Base-by-base conservation (phyloP, 2,888 invertebrate species). In the Pristionchus entomophagus region DNA sequence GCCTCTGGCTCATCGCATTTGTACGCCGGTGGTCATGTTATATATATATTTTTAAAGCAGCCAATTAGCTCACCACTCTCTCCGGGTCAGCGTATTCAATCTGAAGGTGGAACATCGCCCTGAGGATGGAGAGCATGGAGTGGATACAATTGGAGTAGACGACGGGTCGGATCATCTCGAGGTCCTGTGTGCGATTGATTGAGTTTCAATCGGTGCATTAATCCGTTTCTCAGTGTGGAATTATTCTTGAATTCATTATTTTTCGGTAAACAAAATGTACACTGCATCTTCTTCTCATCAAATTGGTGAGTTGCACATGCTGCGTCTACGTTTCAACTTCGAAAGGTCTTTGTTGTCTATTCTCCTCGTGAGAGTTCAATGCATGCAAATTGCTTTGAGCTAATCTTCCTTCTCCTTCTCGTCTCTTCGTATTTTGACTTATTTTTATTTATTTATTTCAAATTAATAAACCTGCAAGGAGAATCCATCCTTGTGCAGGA, bases 121-220 rank as follows among this genome's bases (percentile, higher is more conserved):
- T 96, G 94, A 99, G 96, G 95, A 99, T 99, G 95, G 99, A 99
- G 94, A 99, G 98, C 95, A 99, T 96, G 93, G 98, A 98, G 95
- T 99, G 99, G 95, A 99, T 99, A 94, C 99, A 99, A 96, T 99
- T 99, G 69, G 89, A 89, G 78, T 99, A 99, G 91, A 99, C 99
- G 94, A 99, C 99, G 90, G 99, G 99, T 95, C 98, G 96, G 95
- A 98, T 99, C 96, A 99, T 98, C 95, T 99, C 99, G 95, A 99
- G 98, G 95, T 99, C 99, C 62, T 81, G 51, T 0, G 17, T 29
- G 14, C n/a, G 14, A 78, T 45, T 49, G 8, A 59, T 26, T 59
- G 8, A 59, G 10, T 32, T n/a, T n/a, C n/a, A n/a, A n/a, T n/a
- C n/a, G n/a, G n/a, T n/a, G n/a, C n/a, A n/a, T n/a, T n/a, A n/a